Percentiles rank a stretch among this genome's conserved stretches.
phyloP scores from a whole-genome alignment of 2,113 vertebrate genomes.

The Callipepla squamata region DNA sequence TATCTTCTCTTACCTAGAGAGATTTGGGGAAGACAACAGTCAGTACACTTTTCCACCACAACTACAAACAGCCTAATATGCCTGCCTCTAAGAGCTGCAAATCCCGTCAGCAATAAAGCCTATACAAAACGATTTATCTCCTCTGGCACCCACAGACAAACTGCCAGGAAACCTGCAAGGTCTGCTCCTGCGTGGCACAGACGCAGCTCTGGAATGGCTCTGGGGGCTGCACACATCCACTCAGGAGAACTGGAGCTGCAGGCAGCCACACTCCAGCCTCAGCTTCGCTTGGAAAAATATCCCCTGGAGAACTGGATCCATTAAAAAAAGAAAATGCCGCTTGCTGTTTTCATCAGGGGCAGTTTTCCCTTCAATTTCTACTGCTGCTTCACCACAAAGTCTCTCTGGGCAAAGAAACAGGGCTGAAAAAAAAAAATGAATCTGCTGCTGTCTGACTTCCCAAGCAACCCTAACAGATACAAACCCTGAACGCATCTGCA shows the following conservation, averaged over 20 bases:
- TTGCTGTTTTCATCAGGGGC: neutral
- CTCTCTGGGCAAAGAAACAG: neutral
- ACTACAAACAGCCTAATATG: neutral
- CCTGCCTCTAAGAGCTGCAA: neutral
- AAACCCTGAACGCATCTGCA: slow-evolving; percentile 23
- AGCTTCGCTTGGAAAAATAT: neutral
- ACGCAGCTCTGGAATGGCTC: neutral
- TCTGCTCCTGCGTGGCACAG: neutral
- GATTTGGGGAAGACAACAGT: neutral
- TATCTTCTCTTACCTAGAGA: slow-evolving; percentile 95
- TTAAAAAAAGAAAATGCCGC: neutral
- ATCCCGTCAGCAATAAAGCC: neutral
- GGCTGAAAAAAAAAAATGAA: slow-evolving; percentile 4
- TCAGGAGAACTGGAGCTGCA: neutral
- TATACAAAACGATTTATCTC: neutral
- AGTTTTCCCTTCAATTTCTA: neutral
- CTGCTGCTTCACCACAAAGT: neutral
- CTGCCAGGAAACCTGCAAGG: neutral
- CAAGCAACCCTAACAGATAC: neutral
- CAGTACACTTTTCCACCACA: neutral
- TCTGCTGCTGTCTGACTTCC: neutral
- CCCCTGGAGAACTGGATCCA: neutral
- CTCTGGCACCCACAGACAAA: neutral
- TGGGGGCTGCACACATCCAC: neutral
- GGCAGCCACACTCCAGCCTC: neutral